Evolutionary conservation across 2,888 invertebrate species (phyloP), one percentile per base, ranked within the genome.

Genomic region (Erebia epiphron): DNA sequence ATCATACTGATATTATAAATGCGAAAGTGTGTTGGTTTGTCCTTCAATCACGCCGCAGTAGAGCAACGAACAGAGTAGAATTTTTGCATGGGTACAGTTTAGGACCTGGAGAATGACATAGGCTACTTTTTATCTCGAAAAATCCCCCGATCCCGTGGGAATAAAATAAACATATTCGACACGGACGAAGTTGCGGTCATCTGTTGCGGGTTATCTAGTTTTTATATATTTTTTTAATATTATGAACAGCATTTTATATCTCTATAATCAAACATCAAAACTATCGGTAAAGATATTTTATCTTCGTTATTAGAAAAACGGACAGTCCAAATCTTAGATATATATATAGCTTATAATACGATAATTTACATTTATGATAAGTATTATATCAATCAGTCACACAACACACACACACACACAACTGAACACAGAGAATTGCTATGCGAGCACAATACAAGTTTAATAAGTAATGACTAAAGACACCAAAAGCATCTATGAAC

Each of bases 401-500:
- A 62, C 68, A 70, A 75, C 73, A 72, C 67, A 64, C 57, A 58
- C 67, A 64, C 57, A 58, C 61, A 72, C 67, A 77, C 75, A 79
- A 76, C 73, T 76, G 68, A 73, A 76, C 73, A 75, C 71, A 73
- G 62, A 67, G 67, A 60, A 75, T 79, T 62, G 68, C 71, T 67
- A 66, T 73, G 61, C 10, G 26, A 67, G 57, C 18, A 63, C 43
- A 54, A 11, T 68, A 35, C 74, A 77, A 74, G 61, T 63, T 63
- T n/a, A 50, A 58, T 1, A 1, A 58, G n/a, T 35, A 14, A 57
- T 4, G 8, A 58, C 58, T 35, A 14, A 57, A 21, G 21, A 26
- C 58, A 58, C 26, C 56, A 56, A 21, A 56, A 56, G 10, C 21
- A 54, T 54, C 2, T 54, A 54, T 18, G 7, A 35, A 5, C 5